These are phyloP conservation scores for Glyptemys insculpta DNA, from an alignment of 2,797 vertebrate genomes.

Conservation along the genomic window DNA sequence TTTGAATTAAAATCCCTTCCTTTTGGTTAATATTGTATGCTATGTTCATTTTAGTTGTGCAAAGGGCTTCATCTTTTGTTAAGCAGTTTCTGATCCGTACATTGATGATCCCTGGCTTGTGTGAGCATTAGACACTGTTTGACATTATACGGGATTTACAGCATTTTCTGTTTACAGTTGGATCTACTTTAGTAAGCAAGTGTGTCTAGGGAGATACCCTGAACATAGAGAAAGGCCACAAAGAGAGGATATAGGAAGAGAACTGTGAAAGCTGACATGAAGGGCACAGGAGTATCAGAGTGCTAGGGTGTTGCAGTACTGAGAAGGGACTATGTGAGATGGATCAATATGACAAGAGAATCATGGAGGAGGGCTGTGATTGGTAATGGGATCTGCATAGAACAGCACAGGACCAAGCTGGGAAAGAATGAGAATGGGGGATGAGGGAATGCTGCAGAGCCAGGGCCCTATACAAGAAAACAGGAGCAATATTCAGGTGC, in stretches of 20 bases:
- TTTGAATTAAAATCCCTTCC: slow-evolving; percentile 39
- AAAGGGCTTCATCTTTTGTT: fast-evolving
- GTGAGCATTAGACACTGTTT: fast-evolving
- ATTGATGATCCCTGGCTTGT: fast-evolving
- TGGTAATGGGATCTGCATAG: background rate
- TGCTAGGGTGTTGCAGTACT: background rate
- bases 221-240: background rate
- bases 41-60: background rate
- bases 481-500: background rate
- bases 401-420: background rate
- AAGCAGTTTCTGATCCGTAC: background rate
- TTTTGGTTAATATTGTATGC: background rate
- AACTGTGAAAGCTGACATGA: background rate
- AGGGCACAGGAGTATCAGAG: background rate
- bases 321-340: fast-evolving
- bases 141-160: background rate
- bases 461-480: fast-evolving
- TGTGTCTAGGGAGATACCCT: background rate
- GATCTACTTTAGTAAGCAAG: background rate
- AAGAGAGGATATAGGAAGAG: background rate
- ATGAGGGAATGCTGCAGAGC: background rate
- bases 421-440: background rate
- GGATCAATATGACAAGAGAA: background rate
- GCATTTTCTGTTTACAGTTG: fast-evolving
- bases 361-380: fast-evolving